Percentiles rank a stretch among this genome's conserved stretches.
phyloP scores from a whole-genome alignment of 2,113 vertebrate genomes.

The Ptilorrhoa leucosticta region DNA sequence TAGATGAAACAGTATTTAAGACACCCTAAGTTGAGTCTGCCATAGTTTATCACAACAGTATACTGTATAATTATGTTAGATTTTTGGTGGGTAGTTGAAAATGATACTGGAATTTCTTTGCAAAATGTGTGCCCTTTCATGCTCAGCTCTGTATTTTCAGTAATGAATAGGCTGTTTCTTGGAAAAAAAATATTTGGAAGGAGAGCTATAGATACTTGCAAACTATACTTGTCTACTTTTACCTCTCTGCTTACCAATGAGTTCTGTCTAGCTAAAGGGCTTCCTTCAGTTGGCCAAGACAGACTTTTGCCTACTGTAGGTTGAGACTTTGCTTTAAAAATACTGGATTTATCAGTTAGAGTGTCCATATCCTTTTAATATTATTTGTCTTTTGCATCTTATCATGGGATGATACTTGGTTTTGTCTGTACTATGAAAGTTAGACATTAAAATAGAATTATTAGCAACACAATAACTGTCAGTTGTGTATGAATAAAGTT shows the following conservation, averaged over 20 bases:
- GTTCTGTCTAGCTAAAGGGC: background rate
- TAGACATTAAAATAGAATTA: background rate
- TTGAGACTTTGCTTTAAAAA: background rate
- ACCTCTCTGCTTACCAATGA: background rate
- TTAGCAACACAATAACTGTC: background rate
- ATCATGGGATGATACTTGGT: background rate
- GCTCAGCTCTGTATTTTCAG: background rate
- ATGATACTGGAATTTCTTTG: background rate
- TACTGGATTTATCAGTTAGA: background rate
- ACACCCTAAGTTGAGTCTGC: background rate
- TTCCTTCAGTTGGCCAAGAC: background rate
- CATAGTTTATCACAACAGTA: background rate
- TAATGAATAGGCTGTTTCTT: background rate
- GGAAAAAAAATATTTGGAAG: background rate
- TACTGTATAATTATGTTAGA: fast-evolving
- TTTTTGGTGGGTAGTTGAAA: background rate
- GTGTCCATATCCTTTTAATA: background rate
- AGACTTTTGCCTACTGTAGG: background rate
- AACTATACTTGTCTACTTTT: background rate
- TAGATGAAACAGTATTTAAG: background rate
- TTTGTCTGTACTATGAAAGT: background rate
- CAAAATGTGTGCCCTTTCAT: background rate
- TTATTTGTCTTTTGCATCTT: background rate
- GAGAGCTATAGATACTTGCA: background rate
- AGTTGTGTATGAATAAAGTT: background rate